Evolutionary conservation across 1,140 invertebrate genomes (phyloP), one percentile per base, ranked within the genome.

Genomic region (Macrosteles quadrilineatus): DNA sequence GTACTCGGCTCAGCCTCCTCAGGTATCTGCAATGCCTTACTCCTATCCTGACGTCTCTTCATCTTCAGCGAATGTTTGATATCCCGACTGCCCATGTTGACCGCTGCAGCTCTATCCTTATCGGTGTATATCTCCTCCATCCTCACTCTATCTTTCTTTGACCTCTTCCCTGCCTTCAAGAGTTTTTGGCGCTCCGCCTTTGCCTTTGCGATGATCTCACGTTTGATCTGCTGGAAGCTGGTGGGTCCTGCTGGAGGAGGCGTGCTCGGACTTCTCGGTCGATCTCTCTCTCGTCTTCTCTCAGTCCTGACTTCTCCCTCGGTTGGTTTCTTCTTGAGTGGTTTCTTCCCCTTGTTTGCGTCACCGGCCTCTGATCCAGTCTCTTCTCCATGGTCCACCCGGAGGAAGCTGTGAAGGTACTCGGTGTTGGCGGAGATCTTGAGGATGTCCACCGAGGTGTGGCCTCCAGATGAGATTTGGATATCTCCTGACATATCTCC

Each of bases 21-120:
- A 0, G 92, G 90, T 47, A 93, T 87, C 68, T 90, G 85, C 32
- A 93, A 76, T 0, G 86, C 86, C 69, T 84, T 87, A 70, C 87
- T 91, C 21, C 91, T 84, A 76, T 95, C 92, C 70, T 91, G 87
- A 66, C 89, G 87, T 67, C 90, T 85, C 75, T 95, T 95, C 69
- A 91, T 85, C 76, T 88, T 91, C 62, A 95, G 80, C 25, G 90
- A 92, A 70, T 90, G 88, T 75, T 95, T 95, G 36, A 95, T 95
- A 77, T 96, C 93, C 55, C 87, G 82, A 70, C 83, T 69, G 0
- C 91, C 92, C 84, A 94, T 86, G 73, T 92, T 92, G 3, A 95
- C 93, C 0, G 93, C 93, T 0, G 94, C 93, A 0, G 94, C 94
- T 11, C 94, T 81, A 78, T 95, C 94, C 76, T 95, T 96, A 78